Evolutionary conservation across 1,140 invertebrate species (phyloP).

Genomic region (Phymorhynchus buccinoides): DNA sequence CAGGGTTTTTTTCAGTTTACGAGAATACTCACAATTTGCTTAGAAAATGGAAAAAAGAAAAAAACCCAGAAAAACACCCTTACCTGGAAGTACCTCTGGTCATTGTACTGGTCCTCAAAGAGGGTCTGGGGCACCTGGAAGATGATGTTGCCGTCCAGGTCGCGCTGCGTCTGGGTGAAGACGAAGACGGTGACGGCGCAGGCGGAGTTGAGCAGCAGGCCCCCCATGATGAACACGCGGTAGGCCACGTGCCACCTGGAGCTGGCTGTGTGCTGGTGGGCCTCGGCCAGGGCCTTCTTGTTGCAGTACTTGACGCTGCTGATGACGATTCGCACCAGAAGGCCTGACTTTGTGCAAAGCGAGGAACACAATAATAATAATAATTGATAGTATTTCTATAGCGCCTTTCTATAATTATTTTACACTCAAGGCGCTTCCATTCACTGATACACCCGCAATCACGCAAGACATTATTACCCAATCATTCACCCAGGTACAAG

Average conservation of each 20-base stretch:
- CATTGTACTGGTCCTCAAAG: constrained; percentile 61
- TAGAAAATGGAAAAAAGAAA: no score
- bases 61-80: background rate
- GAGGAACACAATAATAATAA: no score
- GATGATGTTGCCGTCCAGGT: constrained; percentile 53
- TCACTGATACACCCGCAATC: no score
- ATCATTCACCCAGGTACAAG: no score
- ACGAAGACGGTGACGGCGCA: constrained; percentile 59
- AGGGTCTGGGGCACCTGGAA: constrained; percentile 59
- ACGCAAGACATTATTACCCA: no score
- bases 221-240: constrained; percentile 61
- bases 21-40: no score
- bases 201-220: constrained; percentile 54
- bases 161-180: constrained; percentile 59
- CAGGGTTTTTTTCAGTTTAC: no score
- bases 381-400: no score
- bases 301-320: constrained; percentile 58
- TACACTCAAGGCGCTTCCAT: no score
- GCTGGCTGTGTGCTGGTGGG: constrained; percentile 42
- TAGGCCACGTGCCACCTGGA: constrained; percentile 53
- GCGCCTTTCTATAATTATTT: no score
- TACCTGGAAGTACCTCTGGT: constrained; percentile 61
- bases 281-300: constrained; percentile 48
- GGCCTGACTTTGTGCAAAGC: no score
- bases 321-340: constrained; percentile 59